A percentile compares a stretch with the other conserved stretches of the same genome.
These are phyloP conservation scores for Agrilus planipennis DNA, from an alignment of 1,140 invertebrate genomes.

Conservation along the genomic window DNA sequence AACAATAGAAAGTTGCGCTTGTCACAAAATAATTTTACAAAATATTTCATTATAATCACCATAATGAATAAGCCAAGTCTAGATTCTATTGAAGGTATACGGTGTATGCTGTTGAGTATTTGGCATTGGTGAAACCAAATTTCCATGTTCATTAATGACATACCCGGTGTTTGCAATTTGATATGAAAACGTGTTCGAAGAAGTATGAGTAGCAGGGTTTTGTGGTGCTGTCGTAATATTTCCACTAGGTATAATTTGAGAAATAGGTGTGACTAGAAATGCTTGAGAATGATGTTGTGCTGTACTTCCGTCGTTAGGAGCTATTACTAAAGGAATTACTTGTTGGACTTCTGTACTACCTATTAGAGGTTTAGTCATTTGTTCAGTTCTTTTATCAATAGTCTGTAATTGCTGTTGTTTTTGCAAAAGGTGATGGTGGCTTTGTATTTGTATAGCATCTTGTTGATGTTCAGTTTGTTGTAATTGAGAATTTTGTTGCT, in stretches of 20 bases:
- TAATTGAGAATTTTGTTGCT: slow-evolving; percentile 35
- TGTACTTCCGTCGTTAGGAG: slow-evolving; percentile 27
- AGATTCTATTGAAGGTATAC: slow-evolving; percentile 32
- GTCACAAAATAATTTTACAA: too few species aligned
- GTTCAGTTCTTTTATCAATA: slow-evolving; percentile 38
- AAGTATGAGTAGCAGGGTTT: slow-evolving; percentile 23
- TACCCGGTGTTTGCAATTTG: slow-evolving; percentile 32
- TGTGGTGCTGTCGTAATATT: slow-evolving; percentile 26
- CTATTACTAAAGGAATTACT: slow-evolving; percentile 47
- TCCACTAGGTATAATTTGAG: slow-evolving; percentile 38
- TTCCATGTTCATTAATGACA: slow-evolving; percentile 34
- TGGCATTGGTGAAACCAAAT: slow-evolving; percentile 32
- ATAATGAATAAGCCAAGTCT: too few species aligned
- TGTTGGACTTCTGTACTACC: slow-evolving; percentile 35
- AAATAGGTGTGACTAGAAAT: slow-evolving; percentile 48
- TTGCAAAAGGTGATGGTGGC: slow-evolving; percentile 27
- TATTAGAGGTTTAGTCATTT: slow-evolving; percentile 40
- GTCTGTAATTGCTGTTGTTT: slow-evolving; percentile 36
- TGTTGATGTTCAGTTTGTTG: slow-evolving; percentile 38
- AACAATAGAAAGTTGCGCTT: too few species aligned
- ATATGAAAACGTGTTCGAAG: slow-evolving; percentile 31
- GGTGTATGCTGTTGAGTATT: slow-evolving; percentile 31
- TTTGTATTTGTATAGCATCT: slow-evolving; percentile 37
- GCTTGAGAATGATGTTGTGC: slow-evolving; percentile 37
- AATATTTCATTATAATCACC: too few species aligned